Conservation (phyloP, 2,113 vertebrate species). For the Peromyscus polionotus region DNA sequence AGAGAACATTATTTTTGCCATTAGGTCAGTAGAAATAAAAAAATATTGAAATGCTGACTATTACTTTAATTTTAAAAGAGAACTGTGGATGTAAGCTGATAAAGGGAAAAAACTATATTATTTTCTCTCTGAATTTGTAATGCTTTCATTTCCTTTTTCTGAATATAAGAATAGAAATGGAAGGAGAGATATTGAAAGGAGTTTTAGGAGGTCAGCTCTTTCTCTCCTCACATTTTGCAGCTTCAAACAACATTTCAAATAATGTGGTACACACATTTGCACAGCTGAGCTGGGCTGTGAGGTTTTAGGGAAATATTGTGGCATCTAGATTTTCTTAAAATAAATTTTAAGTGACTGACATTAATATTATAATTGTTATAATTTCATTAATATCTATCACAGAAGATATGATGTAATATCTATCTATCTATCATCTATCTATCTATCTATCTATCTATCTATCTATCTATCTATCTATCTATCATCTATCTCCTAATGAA, state of each 20-base stretch:
- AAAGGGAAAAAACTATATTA: not conserved
- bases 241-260: not conserved
- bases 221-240: not conserved
- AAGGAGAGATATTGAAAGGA: not conserved
- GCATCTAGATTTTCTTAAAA: slow-evolving; percentile 3
- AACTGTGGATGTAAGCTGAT: slow-evolving; percentile 24
- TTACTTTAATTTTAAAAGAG: slow-evolving; percentile 67
- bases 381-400: not conserved
- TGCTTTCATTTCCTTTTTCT: slow-evolving; percentile 76
- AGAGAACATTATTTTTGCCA: slow-evolving; percentile 50
- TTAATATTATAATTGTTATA: not conserved
- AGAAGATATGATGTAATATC: not conserved
- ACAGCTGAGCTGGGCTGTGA: not conserved
- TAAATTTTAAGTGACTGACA: not conserved
- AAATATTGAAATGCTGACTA: slow-evolving; percentile 46
- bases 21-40: slow-evolving; percentile 56
- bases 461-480: not conserved
- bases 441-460: too few relatives aligned
- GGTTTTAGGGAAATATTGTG: not conserved
- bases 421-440: not conserved
- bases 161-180: slow-evolving; percentile 25
- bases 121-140: slow-evolving; percentile 53
- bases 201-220: not conserved
- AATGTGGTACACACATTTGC: not conserved
- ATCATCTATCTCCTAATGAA: not conserved